Percentiles rank a stretch among this genome's conserved stretches.
Evolutionary conservation across 1,140 invertebrate genomes (phyloP).

Genomic region (Trinorchestia longiramus): DNA sequence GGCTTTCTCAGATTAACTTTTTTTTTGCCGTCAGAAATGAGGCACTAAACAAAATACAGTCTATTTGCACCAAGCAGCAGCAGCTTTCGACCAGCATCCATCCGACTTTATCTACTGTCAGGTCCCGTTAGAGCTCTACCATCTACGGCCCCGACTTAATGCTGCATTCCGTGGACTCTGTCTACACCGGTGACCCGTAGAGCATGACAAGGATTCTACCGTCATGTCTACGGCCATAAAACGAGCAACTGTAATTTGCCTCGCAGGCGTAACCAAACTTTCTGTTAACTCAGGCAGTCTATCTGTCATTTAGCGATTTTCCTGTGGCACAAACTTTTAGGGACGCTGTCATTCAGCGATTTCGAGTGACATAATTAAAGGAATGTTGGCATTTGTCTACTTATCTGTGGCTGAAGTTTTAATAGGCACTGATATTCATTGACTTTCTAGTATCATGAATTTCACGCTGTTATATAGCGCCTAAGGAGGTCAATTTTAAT

Average conservation of each 20-base stretch:
- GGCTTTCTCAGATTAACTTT: not conserved
- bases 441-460: too few relatives aligned
- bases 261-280: not conserved
- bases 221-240: not conserved
- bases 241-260: not conserved
- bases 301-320: not conserved
- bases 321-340: not conserved
- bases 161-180: not conserved
- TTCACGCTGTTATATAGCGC: too few relatives aligned
- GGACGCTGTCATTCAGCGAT: too few relatives aligned
- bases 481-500: too few relatives aligned
- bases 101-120: constrained; percentile 14
- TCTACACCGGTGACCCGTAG: not conserved
- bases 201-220: not conserved
- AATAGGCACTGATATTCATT: too few relatives aligned
- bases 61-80: not conserved
- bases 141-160: not conserved
- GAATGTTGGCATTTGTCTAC: too few relatives aligned
- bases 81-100: not conserved
- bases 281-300: not conserved
- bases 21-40: not conserved
- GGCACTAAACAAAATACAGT: not conserved
- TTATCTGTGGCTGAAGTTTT: too few relatives aligned
- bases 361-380: too few relatives aligned
- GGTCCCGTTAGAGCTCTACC: not conserved